Conservation (phyloP, 2,888 invertebrate species). For the Nomada goodeniana region DNA sequence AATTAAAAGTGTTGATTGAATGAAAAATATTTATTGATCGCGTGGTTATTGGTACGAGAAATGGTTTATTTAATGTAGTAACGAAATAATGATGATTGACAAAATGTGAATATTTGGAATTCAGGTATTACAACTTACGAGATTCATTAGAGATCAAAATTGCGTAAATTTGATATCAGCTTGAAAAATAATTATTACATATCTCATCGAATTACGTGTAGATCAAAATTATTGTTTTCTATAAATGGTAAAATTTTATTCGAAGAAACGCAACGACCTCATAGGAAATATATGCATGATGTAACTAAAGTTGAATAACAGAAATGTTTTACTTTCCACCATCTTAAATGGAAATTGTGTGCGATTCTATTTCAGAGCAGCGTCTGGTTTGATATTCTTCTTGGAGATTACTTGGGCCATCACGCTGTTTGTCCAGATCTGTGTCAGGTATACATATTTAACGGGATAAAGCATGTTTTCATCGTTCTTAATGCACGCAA, state of each 20-base stretch:
- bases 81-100: too few relatives aligned
- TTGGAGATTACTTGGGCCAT: slow-evolving; percentile 88
- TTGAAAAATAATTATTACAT: too few relatives aligned
- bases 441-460: slow-evolving; percentile 83
- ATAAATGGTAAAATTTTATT: background rate
- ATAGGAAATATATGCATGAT: background rate
- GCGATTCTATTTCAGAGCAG: slow-evolving; percentile 84
- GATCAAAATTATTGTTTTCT: background rate
- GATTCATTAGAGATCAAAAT: too few relatives aligned
- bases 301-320: background rate
- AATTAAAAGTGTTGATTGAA: too few relatives aligned
- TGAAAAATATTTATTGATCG: too few relatives aligned
- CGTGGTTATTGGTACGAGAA: too few relatives aligned
- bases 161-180: too few relatives aligned
- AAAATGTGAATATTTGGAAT: too few relatives aligned
- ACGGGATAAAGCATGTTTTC: background rate
- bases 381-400: slow-evolving; percentile 86
- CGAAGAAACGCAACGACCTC: background rate
- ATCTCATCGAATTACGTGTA: too few relatives aligned
- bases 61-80: too few relatives aligned
- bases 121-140: too few relatives aligned
- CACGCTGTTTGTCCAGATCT: slow-evolving; percentile 87
- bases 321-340: background rate
- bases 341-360: slow-evolving; percentile 15
- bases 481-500: background rate